Conservation (phyloP, 2,113 vertebrate genomes). For the Pandion haliaetus region DNA sequence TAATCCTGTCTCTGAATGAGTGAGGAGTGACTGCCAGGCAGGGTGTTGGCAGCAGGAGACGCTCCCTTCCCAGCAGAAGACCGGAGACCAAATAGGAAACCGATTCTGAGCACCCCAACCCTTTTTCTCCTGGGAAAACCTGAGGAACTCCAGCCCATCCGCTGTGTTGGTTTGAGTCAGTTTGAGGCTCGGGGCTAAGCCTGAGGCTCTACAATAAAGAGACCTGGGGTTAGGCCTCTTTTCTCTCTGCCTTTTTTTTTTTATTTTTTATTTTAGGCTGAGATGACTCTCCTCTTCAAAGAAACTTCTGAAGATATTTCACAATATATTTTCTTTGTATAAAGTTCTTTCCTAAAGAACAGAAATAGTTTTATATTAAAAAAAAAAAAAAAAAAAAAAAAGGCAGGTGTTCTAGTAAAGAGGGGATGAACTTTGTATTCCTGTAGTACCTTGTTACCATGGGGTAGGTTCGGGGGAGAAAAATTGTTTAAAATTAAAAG, state of each 20-base stretch:
- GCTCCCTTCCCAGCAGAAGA: constrained; percentile 50
- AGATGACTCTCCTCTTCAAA: constrained; percentile 71
- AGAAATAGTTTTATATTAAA: constrained; percentile 84
- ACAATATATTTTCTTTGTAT: constrained; percentile 86
- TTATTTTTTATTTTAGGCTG: constrained; percentile 55
- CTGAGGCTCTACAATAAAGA: constrained; percentile 40
- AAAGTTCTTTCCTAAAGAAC: constrained; percentile 84
- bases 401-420: constrained; percentile 69
- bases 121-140: constrained; percentile 20
- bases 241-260: constrained; percentile 60
- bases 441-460: constrained; percentile 70
- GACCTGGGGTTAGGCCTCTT: constrained; percentile 59
- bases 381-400: constrained; percentile 22
- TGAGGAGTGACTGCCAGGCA: constrained; percentile 43
- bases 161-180: constrained; percentile 40
- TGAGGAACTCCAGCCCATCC: constrained; percentile 53
- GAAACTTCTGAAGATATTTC: constrained; percentile 78
- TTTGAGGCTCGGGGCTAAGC: constrained; percentile 12
- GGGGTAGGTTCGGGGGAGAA: constrained; percentile 61
- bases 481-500: constrained; percentile 61
- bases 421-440: constrained; percentile 76
- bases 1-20: constrained; percentile 89
- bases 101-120: constrained; percentile 39
- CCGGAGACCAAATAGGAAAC: constrained; percentile 65
- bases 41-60: constrained; percentile 22